These are phyloP conservation scores for Nyctereutes procyonoides DNA, from an alignment of 2,113 vertebrate species.

Conservation along the genomic window DNA sequence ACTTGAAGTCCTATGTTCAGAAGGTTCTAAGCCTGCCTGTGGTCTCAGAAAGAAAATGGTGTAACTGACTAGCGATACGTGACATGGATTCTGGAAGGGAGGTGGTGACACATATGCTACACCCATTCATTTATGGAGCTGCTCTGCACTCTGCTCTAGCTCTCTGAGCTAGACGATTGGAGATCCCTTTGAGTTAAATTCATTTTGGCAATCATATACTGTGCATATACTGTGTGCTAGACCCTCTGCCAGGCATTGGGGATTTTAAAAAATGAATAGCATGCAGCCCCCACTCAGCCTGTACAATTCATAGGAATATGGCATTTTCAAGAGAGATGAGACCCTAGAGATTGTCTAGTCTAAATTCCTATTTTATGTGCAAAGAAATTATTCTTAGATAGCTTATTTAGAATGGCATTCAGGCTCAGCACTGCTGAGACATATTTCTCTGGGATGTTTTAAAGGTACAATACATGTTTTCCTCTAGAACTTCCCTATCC, in stretches of 20 bases:
- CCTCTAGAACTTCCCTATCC: not conserved
- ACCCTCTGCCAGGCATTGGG: not conserved
- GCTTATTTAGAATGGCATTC: slow-evolving; percentile 38
- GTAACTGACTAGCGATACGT: not conserved
- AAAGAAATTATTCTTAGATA: slow-evolving; percentile 27
- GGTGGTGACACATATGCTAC: not conserved
- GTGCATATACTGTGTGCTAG: not conserved
- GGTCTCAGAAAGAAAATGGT: not conserved
- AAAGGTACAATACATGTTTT: slow-evolving; percentile 25
- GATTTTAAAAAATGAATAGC: not conserved
- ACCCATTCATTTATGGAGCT: not conserved
- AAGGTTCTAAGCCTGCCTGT: not conserved
- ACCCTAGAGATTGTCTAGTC: not conserved
- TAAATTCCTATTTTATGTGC: slow-evolving; percentile 39
- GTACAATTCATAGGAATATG: not conserved
- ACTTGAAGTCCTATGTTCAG: not conserved
- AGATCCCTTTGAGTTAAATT: not conserved
- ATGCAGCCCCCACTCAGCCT: not conserved
- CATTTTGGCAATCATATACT: not conserved
- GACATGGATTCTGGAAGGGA: not conserved
- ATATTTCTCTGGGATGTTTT: slow-evolving; percentile 24
- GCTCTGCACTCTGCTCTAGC: too few relatives aligned
- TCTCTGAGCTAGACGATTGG: not conserved
- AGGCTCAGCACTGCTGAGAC: not conserved
- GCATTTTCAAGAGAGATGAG: slow-evolving; percentile 32